Evolutionary conservation across 2,888 invertebrate genomes (phyloP).

Genomic region (Poecilus cupreus): DNA sequence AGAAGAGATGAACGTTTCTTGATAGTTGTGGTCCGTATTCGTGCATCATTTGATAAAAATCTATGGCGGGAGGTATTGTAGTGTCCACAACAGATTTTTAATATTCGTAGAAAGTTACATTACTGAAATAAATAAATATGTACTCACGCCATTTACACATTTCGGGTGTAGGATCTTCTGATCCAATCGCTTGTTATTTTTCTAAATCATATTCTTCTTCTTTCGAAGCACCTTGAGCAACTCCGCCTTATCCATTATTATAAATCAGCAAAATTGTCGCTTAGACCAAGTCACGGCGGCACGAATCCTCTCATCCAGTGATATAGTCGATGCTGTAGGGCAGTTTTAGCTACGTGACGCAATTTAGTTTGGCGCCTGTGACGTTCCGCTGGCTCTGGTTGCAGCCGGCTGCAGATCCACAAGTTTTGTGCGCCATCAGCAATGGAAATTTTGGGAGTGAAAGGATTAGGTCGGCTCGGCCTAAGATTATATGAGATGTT

Average conservation of each 20-base stretch:
- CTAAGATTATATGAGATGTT: background rate
- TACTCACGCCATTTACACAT: too few relatives aligned
- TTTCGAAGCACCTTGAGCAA: background rate
- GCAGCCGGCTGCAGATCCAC: conserved; percentile 14
- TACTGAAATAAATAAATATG: too few relatives aligned
- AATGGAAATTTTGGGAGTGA: background rate
- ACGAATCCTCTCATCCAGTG: background rate
- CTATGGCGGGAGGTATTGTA: too few relatives aligned
- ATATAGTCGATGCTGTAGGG: background rate
- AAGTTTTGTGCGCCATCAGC: conserved; percentile 23
- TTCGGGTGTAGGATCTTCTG: too few relatives aligned
- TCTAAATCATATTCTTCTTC: too few relatives aligned
- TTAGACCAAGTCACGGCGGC: background rate
- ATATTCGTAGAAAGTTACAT: too few relatives aligned
- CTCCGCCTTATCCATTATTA: background rate
- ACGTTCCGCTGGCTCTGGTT: background rate
- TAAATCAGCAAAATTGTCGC: conserved; percentile 4
- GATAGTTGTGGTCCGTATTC: too few relatives aligned
- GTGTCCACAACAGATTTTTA: too few relatives aligned
- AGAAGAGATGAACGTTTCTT: too few relatives aligned
- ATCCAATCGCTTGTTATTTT: too few relatives aligned
- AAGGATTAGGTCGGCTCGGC: background rate
- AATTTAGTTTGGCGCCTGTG: conserved; percentile 22
- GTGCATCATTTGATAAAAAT: too few relatives aligned
- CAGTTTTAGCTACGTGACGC: conserved; percentile 37